phyloP scores from a whole-genome alignment of 2,888 invertebrate genomes.

The Agrotis puta region DNA sequence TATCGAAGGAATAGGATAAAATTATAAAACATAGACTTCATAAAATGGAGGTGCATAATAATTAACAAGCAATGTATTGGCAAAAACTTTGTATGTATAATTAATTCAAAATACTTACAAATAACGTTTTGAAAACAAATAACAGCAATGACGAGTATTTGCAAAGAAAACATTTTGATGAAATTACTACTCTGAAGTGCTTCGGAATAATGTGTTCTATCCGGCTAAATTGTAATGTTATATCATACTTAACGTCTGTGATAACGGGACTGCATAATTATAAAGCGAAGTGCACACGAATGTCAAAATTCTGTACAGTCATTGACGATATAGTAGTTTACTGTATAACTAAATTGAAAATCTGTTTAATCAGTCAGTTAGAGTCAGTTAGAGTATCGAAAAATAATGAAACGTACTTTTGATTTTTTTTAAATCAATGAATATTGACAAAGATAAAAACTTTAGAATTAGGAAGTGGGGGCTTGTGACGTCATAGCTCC shows the following conservation, averaged over 20 bases:
- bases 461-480: no score
- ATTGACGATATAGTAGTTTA: no score
- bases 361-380: no score
- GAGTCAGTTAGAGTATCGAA: no score
- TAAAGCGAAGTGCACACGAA: conserved; percentile 4
- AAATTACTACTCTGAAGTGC: conserved; percentile 5
- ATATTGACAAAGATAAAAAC: no score
- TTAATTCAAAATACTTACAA: conserved; percentile 26
- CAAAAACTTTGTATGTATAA: not conserved
- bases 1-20: no score
- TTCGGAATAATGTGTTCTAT: conserved; percentile 14
- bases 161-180: conserved; percentile 30
- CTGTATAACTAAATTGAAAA: no score
- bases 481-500: no score
- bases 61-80: not conserved
- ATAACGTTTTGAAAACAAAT: conserved; percentile 19
- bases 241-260: conserved; percentile 15
- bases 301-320: not conserved
- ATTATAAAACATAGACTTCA: no score
- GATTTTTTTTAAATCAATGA: no score
- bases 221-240: conserved; percentile 13
- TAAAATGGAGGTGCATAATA: no score
- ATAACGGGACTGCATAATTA: conserved; percentile 28
- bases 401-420: no score
- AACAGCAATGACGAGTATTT: conserved; percentile 28